Evolutionary conservation across 2,797 vertebrate genomes (phyloP), one percentile per base, ranked within the genome.

Genomic region (Kryptolebias ocellatus): DNA sequence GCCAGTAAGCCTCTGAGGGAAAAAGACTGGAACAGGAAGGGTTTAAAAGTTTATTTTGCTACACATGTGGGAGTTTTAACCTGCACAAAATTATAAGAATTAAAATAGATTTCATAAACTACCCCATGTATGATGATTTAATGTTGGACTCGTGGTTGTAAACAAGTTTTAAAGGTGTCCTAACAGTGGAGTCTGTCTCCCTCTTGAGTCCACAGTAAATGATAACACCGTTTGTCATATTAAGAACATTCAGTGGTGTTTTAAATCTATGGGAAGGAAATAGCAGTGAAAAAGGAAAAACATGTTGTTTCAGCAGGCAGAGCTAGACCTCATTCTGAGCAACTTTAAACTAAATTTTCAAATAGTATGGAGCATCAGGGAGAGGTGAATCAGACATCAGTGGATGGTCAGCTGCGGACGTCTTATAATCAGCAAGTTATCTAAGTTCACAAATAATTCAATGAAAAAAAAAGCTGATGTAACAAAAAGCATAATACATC

Each of bases 1-100:
- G 81, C 0, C 80, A 72, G 46, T 86, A 88, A 88, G 87, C 84
- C 83, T 86, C 85, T 81, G 78, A 87, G 49, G 20, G 58, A 84
- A 89, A 72, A 47, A 64, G 53, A 65, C 66, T 53, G 31, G 61
- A 51, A 69, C 39, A 39, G 56, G 3, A 63, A 18, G 49, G 18
- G 29, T 62, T 51, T 53, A 75, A 55, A 63, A 63, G 59, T 20
- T 64, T 29, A 53, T 78, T 73, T 29, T 61, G 27, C 31, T 12
- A 4, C n/a, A 18, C 2, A 52, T 8, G 34, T 11, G 17, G 29
- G 0, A 49, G 14, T 29, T n/a, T 14, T 20, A 24, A 44, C 37
- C 20, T 45, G 47, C 45, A 45, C 5, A 62, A 28, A 64, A 60
- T 60, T 24, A 53, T 4, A 9, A 18, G 54, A 53, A 54, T 29